Base-by-base conservation (phyloP, 1,140 invertebrate genomes). In the Carcinoscorpius rotundicauda region DNA sequence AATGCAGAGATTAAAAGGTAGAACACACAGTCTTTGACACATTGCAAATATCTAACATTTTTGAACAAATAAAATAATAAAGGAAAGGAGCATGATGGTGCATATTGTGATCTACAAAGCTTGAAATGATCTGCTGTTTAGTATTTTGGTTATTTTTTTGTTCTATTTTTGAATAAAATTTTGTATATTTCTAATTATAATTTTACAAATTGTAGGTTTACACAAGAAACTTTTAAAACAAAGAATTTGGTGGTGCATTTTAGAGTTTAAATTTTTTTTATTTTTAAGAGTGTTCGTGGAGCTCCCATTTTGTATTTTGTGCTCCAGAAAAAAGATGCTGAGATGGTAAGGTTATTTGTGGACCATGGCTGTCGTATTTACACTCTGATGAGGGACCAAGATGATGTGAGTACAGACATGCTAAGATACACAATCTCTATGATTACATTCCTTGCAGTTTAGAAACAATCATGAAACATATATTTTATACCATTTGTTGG, bases 231-330 rank as follows among this genome's bases (percentile, higher is more conserved):
- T 48, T 59, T 49, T 9, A 61, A 29, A 2, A 5, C 52, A 10
- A 61, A 52, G 10, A 11, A 52, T 52, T 10, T 62, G 6, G 49
- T 8, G 52, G 29, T 52, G 52, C 52, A 10, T 60, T 8, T 50
- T 8, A 3, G 5, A 61, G 9, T 55, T 48, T 53, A 6, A 55
- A 52, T 11, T 10, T 4, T 62, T 8, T 6, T 11, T 6, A 51
- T 51, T 6, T 60, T 63, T 29, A 6, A 66, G 65, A 66, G 65
- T 66, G 62, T 61, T 52, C 55, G 48, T 53, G 65, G 65, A 50
- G 62, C 65, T n/a, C 65, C 65, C 11, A 66, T 66, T 56, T 59
- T 66, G n/a, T 66, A 63, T 63, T 66, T 63, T 49, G 57, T 66
- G 3, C 58, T 66, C n/a, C 57, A 60, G 57, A 52, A 56, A 6